Base-by-base conservation (phyloP, 2,888 invertebrate species). In the Platycnemis pennipes region DNA sequence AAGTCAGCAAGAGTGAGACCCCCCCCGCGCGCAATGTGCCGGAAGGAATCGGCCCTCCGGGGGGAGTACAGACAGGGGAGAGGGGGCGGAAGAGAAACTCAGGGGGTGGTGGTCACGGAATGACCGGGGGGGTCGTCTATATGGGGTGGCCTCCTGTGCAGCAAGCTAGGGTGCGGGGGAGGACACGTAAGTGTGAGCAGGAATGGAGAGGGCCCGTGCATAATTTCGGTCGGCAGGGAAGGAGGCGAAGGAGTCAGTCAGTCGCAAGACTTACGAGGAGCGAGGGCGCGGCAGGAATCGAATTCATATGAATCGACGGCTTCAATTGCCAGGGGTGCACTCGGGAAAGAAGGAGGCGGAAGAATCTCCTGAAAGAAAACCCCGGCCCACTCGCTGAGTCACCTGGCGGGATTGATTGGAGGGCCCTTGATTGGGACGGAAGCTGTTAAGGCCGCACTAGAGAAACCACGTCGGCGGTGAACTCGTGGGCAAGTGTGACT, bases 21-120 rank as follows among this genome's bases (percentile, higher is more conserved):
- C 91, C 91, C 91, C 56, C 37, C 42, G 91, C 63, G 63, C 56
- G 91, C 91, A 91, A 91, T 91, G 91, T 91, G 91, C 91, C 91
- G 91, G 91, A 91, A 91, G 91, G 91, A 91, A 91, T 91, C 91
- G 91, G n/a, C 63, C 56, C 44, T 45, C 16, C 45, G 44, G 69
- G 45, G 89, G 42, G 42, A 19, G 31, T 69, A 22, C 19, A 49
- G 49, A 16, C 49, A 4, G 31, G 31, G 37, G 77, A 13, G 77
- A 37, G 77, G 31, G 77, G n/a, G 77, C n/a, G 22, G 56, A 5
- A n/a, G 26, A 63, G 63, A 26, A 63, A 63, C 63, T 26, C 63
- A 63, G 63, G 63, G 26, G 77, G 13, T 77, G 63, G 37, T 26
- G 37, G 77, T 77, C 37, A 77, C 37, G 37, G 77, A 37, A 77